Evolutionary conservation across 2,888 invertebrate species (phyloP), one percentile per base, ranked within the genome.

Genomic region (Lasioglossum pauxillum): DNA sequence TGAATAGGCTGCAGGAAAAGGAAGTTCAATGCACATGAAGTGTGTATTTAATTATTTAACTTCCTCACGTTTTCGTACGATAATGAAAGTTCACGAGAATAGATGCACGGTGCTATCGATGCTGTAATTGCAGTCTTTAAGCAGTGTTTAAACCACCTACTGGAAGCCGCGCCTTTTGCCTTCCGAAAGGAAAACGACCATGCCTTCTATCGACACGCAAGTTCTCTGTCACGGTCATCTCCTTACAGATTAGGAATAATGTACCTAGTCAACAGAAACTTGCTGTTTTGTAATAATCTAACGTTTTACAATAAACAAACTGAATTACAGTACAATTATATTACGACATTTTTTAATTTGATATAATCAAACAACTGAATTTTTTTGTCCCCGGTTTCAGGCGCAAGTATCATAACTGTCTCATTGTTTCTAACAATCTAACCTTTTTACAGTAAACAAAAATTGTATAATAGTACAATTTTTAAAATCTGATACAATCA

Each of bases 131-230:
- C 82, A 82, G 85, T 86, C 83, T 89, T 87, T 89, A 87, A 89
- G 73, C 80, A 81, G 86, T 80, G 85, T 91, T 83, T 89, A 90
- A 89, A 88, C 86, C 82, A 84, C 73, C 82, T 90, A 92, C 88
- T 89, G 87, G 90, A 85, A 86, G 89, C 90, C 90, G 81, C 90
- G 86, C 87, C 90, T 88, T 84, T 82, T 78, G 76, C 82, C 78
- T 83, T 80, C 76, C 81, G 81, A 80, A 87, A 91, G 88, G 87
- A 90, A 86, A 88, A 79, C 88, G 87, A 88, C 88, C 89, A 81
- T 86, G 73, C 81, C 85, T 80, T 84, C 82, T 75, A 85, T 83
- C 83, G 80, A 74, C 87, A 84, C 84, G 82, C 83, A 88, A 92
- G 85, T 90, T 87, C 84, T 75, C 80, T 87, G 87, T 86, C 84